Percentiles rank a stretch among this genome's conserved stretches.
phyloP scores from a whole-genome alignment of 1,140 invertebrate species.

The Argopecten irradians region DNA sequence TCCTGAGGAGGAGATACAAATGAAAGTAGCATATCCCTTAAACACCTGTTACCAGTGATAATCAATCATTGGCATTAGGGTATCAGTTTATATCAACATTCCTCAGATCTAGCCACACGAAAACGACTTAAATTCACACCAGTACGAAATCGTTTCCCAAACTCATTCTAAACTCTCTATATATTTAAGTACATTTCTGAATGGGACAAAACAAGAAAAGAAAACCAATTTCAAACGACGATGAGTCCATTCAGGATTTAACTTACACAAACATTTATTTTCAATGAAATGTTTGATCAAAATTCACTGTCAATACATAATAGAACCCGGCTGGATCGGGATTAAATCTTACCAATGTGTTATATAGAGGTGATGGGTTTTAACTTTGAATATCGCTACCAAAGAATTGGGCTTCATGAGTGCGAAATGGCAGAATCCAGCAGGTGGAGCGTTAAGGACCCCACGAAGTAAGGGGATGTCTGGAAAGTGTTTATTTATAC shows the following conservation, averaged over 20 bases:
- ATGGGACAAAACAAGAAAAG: not conserved
- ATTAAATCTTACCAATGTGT: not conserved
- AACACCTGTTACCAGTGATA: not conserved
- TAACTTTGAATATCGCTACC: not conserved
- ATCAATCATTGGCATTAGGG: not conserved
- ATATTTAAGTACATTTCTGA: not conserved
- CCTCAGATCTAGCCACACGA: not conserved
- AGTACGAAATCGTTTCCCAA: not conserved
- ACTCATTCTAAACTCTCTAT: not conserved
- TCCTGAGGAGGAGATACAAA: not conserved
- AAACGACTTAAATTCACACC: not conserved
- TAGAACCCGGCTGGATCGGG: not conserved
- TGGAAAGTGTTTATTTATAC: not conserved
- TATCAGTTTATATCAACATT: not conserved
- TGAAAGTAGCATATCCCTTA: not conserved
- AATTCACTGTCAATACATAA: slow-evolving; percentile 18
- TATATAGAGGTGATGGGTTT: not conserved
- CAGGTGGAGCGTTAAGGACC: not conserved
- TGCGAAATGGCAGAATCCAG: not conserved
- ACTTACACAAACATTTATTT: slow-evolving; percentile 19
- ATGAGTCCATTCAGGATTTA: slow-evolving; percentile 10
- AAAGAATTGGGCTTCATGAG: not conserved
- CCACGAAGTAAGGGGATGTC: not conserved
- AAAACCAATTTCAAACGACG: slow-evolving; percentile 22
- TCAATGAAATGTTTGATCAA: slow-evolving; percentile 18